phyloP scores from a whole-genome alignment of 2,797 vertebrate genomes.

The Periparus ater region DNA sequence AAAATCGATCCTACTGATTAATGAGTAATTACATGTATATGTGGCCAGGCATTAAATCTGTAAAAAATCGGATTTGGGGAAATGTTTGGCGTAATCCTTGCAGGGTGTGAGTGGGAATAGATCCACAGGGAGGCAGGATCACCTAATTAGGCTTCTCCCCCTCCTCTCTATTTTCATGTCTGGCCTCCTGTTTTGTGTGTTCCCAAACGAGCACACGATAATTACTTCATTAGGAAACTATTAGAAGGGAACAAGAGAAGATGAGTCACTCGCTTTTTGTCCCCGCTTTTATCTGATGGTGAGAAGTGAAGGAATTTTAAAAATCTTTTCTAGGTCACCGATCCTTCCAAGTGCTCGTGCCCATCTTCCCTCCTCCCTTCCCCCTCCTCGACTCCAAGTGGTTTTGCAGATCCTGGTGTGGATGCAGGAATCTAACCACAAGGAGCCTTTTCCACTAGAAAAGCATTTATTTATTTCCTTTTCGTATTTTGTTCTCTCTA shows the following conservation, averaged over 20 bases:
- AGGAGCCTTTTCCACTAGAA: background rate
- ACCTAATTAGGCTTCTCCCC: background rate
- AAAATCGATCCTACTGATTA: background rate
- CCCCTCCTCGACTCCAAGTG: background rate
- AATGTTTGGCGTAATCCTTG: background rate
- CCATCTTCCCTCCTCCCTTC: slow-evolving; percentile 10
- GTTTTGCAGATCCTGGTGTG: slow-evolving; percentile 24
- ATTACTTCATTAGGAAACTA: slow-evolving; percentile 67
- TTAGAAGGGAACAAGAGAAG: slow-evolving; percentile 51
- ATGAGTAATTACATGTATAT: background rate
- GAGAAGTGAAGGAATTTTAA: slow-evolving; percentile 48
- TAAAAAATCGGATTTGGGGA: background rate
- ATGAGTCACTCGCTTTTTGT: slow-evolving; percentile 27
- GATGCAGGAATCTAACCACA: background rate
- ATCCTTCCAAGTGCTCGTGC: slow-evolving; percentile 17
- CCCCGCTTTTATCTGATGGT: slow-evolving; percentile 56
- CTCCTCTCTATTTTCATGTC: background rate
- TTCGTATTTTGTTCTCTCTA: background rate
- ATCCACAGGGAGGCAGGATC: background rate
- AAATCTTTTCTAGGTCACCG: slow-evolving; percentile 56
- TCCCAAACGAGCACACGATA: background rate
- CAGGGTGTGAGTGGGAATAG: background rate
- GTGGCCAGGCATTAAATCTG: accelerated
- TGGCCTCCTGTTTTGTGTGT: background rate
- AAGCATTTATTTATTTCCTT: background rate